Base-by-base conservation (phyloP, 2,113 vertebrate species). In the Ceratotherium simum region DNA sequence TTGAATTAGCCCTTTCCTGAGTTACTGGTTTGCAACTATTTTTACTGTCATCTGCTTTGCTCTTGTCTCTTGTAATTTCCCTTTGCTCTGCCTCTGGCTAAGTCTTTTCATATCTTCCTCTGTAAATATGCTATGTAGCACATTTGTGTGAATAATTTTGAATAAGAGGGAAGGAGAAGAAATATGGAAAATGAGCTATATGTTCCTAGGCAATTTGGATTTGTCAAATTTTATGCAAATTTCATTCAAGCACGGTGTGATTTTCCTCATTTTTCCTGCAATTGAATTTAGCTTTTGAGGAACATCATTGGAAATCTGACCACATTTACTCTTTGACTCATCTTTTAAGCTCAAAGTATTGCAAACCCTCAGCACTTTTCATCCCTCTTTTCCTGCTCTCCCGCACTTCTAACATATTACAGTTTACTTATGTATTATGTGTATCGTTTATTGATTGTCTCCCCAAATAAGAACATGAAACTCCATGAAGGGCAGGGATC, bases 81-180 rank as follows among this genome's bases (percentile, higher is more conserved):
- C 6, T 79, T 97, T 86, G 90, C 80, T 90, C 4, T 90, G 82
- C 25, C 54, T 76, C 39, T 81, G 62, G 84, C 76, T 65, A 6
- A 85, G 87, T 90, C 29, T 73, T 62, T 97, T 93, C 14, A 1
- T 56, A 21, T 96, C 39, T 91, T 79, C 39, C 4, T 91, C 54
- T 5, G 12, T 93, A 72, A 81, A 58, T 94, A 73, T 39, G 29
- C 81, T 65, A 5, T 17, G 4, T 76, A 89, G 78, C 73, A 75
- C 65, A 73, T 96, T 91, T 76, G n/a, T 62, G 72, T 78, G n/a
- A 80, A 78, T 90, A 93, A 92, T 92, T 98, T 89, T 97, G 78
- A 98, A 81, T 13, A 86, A 60, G 27, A 36, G 51, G 72, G 29
- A 91, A 90, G 58, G 75, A 89, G 76, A 94, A 0, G 9, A 79